These are phyloP conservation scores for Dicerorhinus sumatrensis DNA, from an alignment of 2,113 vertebrate species.

Conservation along the genomic window DNA sequence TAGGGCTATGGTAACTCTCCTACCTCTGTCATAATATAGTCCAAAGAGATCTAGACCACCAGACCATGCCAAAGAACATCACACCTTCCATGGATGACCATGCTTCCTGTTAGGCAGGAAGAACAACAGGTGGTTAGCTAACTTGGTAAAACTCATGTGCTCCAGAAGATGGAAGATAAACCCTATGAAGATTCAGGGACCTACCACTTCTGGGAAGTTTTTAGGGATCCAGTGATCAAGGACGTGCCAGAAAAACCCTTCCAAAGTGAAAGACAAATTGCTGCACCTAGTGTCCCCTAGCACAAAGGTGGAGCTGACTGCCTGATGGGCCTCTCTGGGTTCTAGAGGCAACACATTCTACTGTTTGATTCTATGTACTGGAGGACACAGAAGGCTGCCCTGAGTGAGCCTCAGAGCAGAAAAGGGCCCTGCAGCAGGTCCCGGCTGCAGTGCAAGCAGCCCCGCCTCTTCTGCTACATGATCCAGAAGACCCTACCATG, in stretches of 20 bases:
- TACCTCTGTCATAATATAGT: neutral
- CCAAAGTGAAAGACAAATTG: neutral
- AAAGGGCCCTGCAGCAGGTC: neutral
- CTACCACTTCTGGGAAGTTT: neutral
- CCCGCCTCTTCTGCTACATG: too few species aligned
- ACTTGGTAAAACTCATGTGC: neutral
- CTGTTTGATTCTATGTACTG: neutral
- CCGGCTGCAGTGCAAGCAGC: neutral
- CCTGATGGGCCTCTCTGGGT: neutral
- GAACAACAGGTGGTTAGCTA: neutral
- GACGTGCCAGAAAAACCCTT: neutral
- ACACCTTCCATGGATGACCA: neutral
- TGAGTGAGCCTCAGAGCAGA: neutral
- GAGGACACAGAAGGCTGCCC: neutral
- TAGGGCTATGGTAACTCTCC: neutral
- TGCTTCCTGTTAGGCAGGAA: neutral
- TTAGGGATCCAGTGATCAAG: neutral
- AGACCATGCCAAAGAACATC: neutral
- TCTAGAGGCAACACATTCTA: neutral
- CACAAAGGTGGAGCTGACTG: neutral
- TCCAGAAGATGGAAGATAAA: neutral
- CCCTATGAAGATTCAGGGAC: neutral
- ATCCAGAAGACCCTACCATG: neutral
- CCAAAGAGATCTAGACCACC: neutral
- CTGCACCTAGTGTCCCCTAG: neutral